Conservation (phyloP, 2,797 vertebrate genomes). For the Dermochelys coriacea region DNA sequence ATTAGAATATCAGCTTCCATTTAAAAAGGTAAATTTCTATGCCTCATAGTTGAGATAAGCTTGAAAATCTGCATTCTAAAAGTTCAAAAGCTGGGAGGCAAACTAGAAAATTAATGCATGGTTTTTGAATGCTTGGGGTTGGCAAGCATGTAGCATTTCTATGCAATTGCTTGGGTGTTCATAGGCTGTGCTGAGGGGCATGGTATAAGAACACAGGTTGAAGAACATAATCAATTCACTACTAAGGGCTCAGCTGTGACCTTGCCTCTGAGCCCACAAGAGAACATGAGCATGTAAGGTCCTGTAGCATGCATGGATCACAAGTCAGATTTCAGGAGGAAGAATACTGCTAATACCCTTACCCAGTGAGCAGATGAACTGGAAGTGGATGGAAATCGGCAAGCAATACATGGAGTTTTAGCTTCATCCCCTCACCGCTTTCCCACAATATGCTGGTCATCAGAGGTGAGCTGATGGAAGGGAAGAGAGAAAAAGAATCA, state of each 20-base stretch:
- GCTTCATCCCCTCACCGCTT: neutral
- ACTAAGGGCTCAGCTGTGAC: neutral
- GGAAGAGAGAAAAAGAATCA: neutral
- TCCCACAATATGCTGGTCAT: neutral
- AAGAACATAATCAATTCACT: neutral
- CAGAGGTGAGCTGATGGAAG: neutral
- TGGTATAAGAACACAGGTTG: neutral
- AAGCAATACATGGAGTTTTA: neutral
- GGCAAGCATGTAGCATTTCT: neutral
- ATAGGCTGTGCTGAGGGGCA: neutral
- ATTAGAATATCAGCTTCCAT: neutral
- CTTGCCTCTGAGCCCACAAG: neutral
- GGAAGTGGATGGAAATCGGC: neutral
- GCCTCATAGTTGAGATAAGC: neutral
- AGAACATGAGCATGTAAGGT: neutral
- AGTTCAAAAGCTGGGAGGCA: neutral
- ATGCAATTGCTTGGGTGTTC: neutral
- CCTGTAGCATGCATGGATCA: neutral
- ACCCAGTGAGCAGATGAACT: neutral
- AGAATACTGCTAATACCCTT: neutral
- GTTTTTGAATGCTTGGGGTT: neutral
- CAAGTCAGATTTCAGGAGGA: neutral
- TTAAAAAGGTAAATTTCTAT: neutral
- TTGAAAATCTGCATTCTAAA: neutral
- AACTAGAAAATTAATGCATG: neutral